Conservation (phyloP, 2,113 vertebrate genomes). For the Hipposideros armiger region DNA sequence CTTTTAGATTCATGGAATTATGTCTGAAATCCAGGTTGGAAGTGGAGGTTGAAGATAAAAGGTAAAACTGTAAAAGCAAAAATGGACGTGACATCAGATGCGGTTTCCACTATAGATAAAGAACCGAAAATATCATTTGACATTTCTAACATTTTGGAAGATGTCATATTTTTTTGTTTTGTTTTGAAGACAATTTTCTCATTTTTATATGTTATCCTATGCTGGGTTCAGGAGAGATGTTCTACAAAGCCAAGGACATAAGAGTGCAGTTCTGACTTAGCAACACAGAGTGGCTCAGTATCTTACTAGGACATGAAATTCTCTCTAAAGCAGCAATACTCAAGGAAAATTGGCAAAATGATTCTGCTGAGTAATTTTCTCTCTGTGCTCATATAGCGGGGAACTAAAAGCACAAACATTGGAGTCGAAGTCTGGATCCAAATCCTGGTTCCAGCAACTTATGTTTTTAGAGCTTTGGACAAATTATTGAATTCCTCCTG, state of each 20-base stretch:
- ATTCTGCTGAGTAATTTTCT: not conserved
- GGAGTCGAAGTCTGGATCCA: not conserved
- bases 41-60: not conserved
- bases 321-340: not conserved
- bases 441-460: not conserved
- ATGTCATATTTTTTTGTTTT: not conserved
- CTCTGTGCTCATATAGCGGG: not conserved
- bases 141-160: conserved; percentile 1
- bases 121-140: not conserved
- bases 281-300: not conserved
- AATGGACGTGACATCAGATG: not conserved
- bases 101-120: not conserved
- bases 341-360: not conserved
- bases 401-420: not conserved
- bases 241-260: not conserved
- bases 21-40: not conserved
- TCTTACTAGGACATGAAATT: not conserved
- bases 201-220: not conserved
- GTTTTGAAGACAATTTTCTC: not conserved
- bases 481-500: not conserved
- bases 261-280: not conserved
- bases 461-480: not conserved
- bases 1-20: not conserved
- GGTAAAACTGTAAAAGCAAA: conserved; percentile 3
- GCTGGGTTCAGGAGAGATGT: not conserved